These are phyloP conservation scores for Phoeniculus purpureus DNA, from an alignment of 2,797 vertebrate species.

Conservation along the genomic window DNA sequence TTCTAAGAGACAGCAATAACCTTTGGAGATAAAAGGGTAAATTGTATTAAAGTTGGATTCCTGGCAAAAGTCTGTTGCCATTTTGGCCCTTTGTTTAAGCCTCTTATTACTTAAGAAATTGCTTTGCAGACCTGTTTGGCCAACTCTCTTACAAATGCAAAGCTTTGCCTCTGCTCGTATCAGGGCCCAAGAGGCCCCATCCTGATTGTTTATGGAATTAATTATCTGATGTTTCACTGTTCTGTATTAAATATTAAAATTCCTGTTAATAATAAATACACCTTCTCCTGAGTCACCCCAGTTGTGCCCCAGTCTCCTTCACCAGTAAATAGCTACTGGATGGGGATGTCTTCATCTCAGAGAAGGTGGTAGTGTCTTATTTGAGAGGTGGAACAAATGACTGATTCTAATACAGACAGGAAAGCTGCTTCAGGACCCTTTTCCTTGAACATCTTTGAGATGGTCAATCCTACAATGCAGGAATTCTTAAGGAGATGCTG, in stretches of 20 bases:
- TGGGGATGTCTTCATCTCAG: background rate
- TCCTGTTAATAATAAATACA: slow-evolving; percentile 17
- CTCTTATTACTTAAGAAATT: slow-evolving; percentile 32
- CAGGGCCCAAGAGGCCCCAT: slow-evolving; percentile 23
- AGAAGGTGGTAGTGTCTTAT: background rate
- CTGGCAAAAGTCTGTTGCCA: slow-evolving; percentile 1
- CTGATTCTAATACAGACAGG: background rate
- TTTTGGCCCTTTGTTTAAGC: background rate
- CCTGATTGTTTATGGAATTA: slow-evolving; percentile 68
- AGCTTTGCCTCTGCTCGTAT: slow-evolving; percentile 35
- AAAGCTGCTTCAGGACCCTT: background rate
- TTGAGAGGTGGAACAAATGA: background rate
- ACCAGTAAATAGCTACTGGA: background rate
- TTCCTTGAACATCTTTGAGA: background rate
- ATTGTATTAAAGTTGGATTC: slow-evolving; percentile 37
- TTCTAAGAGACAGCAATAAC: slow-evolving; percentile 13
- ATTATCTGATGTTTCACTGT: slow-evolving; percentile 39
- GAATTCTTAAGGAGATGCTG: background rate
- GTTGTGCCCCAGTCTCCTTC: background rate
- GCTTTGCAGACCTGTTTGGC: background rate
- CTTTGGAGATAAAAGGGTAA: slow-evolving; percentile 46
- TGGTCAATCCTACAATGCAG: background rate
- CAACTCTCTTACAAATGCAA: slow-evolving; percentile 33
- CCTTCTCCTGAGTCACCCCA: background rate
- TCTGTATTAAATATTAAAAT: slow-evolving; percentile 37